Percentiles rank a stretch among this genome's conserved stretches.
These are phyloP conservation scores for Drosophila buzzatii DNA, from an alignment of 2,888 invertebrate species.

Conservation along the genomic window DNA sequence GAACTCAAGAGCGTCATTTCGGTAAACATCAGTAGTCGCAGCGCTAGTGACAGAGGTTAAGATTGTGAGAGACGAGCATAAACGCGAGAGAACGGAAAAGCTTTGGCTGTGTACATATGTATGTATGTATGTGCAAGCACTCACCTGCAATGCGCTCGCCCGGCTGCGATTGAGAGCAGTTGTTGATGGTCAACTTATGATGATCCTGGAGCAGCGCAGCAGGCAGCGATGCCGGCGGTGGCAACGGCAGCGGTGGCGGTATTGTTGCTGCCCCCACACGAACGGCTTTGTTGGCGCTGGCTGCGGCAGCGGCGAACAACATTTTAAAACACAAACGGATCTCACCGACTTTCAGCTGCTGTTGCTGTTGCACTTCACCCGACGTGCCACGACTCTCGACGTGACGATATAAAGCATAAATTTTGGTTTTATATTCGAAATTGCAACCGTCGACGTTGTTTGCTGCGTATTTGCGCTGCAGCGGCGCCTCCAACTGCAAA, in stretches of 20 bases:
- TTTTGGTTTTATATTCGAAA: slow-evolving; percentile 81
- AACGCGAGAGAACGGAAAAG: slow-evolving; percentile 17
- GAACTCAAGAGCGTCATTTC: slow-evolving; percentile 45
- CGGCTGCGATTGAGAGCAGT: slow-evolving; percentile 49
- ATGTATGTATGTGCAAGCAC: slow-evolving; percentile 44
- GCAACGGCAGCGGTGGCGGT: slow-evolving; percentile 42
- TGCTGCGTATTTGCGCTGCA: slow-evolving; percentile 66
- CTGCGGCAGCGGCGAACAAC: slow-evolving; percentile 78
- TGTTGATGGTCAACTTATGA: slow-evolving; percentile 54
- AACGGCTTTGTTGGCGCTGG: slow-evolving; percentile 56
- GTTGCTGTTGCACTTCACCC: slow-evolving; percentile 81
- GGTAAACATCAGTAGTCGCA: slow-evolving; percentile 11
- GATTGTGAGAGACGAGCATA: neutral
- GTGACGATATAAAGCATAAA: slow-evolving; percentile 81
- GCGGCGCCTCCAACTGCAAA: slow-evolving; percentile 57
- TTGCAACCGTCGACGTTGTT: slow-evolving; percentile 74
- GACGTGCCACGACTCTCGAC: slow-evolving; percentile 77
- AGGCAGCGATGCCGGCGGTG: slow-evolving; percentile 46
- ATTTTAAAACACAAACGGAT: slow-evolving; percentile 74
- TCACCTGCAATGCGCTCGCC: slow-evolving; percentile 67
- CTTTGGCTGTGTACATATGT: slow-evolving; percentile 28
- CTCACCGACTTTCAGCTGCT: slow-evolving; percentile 76
- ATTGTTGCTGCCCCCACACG: slow-evolving; percentile 44
- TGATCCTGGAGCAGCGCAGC: slow-evolving; percentile 50
- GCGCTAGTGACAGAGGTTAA: neutral